These are phyloP conservation scores for Slavum lentiscoides DNA, from an alignment of 2,888 invertebrate species.

Conservation along the genomic window DNA sequence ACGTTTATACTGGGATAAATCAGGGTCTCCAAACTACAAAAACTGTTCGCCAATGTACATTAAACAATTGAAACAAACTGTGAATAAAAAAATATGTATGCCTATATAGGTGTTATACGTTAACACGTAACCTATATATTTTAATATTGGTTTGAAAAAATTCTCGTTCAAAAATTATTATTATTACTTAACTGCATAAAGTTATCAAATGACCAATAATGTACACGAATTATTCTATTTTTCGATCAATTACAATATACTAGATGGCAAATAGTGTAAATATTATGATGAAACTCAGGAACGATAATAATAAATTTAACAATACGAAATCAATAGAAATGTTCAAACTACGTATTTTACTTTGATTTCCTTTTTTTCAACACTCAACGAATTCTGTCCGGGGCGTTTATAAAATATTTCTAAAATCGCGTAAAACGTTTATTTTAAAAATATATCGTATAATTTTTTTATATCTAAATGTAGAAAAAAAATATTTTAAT, in stretches of 20 bases:
- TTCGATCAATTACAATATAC: background rate
- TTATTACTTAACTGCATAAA: background rate
- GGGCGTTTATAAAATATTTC: too few relatives aligned
- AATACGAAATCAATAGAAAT: background rate
- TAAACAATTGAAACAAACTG: too few relatives aligned
- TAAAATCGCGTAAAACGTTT: too few relatives aligned
- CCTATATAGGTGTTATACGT: too few relatives aligned
- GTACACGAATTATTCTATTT: background rate
- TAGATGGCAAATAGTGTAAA: background rate
- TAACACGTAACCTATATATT: too few relatives aligned
- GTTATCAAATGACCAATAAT: background rate
- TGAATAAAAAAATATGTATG: too few relatives aligned
- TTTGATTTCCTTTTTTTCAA: background rate
- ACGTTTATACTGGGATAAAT: too few relatives aligned
- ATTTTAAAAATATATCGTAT: background rate
- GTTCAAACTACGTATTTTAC: background rate
- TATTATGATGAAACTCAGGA: background rate
- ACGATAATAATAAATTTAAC: constrained; percentile 16
- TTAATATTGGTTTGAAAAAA: too few relatives aligned
- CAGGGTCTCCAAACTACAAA: too few relatives aligned
- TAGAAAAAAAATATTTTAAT: background rate
- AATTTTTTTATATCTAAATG: background rate
- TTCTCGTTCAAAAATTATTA: too few relatives aligned
- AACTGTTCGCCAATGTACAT: too few relatives aligned
- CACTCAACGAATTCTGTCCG: too few relatives aligned